These are phyloP conservation scores for Papilio aristodemus DNA, from an alignment of 1,140 invertebrate genomes.

Conservation along the genomic window DNA sequence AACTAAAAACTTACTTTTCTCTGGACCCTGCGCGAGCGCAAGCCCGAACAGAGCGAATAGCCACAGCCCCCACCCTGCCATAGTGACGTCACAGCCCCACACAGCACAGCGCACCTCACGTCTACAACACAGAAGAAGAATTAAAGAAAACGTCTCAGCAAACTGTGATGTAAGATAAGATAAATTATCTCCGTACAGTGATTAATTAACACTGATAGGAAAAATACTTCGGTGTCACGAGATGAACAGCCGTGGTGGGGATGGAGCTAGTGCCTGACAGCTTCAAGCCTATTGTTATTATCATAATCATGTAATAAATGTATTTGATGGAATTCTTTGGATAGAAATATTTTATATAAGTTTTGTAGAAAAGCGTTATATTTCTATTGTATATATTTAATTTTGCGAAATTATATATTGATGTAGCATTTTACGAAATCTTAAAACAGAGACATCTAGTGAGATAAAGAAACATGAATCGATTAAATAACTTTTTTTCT, in stretches of 20 bases:
- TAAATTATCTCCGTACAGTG: constrained; percentile 63
- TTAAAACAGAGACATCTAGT: not conserved
- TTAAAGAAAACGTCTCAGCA: constrained; percentile 46
- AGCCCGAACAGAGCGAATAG: constrained; percentile 50
- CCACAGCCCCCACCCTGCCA: constrained; percentile 49
- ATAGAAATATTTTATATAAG: too few relatives aligned
- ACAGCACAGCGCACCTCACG: constrained; percentile 47
- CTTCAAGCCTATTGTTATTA: not conserved
- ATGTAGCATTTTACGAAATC: too few relatives aligned
- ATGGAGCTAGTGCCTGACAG: constrained; percentile 33
- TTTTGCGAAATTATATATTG: too few relatives aligned
- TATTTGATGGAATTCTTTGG: too few relatives aligned
- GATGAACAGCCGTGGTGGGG: constrained; percentile 46
- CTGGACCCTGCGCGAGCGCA: constrained; percentile 59
- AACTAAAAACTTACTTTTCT: constrained; percentile 61
- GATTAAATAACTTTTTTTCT: not conserved
- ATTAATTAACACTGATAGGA: constrained; percentile 72
- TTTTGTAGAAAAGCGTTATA: too few relatives aligned
- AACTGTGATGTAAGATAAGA: constrained; percentile 56
- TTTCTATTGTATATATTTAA: too few relatives aligned
- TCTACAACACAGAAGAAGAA: constrained; percentile 57
- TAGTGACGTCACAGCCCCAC: constrained; percentile 47
- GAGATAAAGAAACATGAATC: not conserved
- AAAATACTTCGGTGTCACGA: constrained; percentile 71
- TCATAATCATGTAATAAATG: not conserved